phyloP scores from a whole-genome alignment of 1,140 invertebrate genomes.

The Adoxophyes honmai region DNA sequence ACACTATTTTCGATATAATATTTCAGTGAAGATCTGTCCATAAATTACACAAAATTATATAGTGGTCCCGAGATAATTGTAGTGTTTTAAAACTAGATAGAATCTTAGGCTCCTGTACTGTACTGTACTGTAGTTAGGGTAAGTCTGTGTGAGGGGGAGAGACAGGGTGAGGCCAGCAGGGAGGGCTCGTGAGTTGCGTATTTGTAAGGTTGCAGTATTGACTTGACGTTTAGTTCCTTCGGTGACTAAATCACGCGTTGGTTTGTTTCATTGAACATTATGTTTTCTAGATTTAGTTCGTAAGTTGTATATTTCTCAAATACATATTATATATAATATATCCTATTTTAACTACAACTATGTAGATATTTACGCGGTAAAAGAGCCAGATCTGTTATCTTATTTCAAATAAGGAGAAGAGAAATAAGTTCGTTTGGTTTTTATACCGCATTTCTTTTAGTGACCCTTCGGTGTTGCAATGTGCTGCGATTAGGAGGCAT shows the following conservation, averaged over 20 bases:
- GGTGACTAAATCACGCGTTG: constrained; percentile 6
- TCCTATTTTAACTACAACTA: constrained; percentile 6
- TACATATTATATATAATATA: constrained; percentile 13
- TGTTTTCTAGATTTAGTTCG: constrained; percentile 13
- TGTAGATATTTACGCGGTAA: constrained; percentile 14
- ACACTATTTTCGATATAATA: constrained; percentile 14
- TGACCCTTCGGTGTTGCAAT: constrained; percentile 2
- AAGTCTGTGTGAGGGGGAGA: constrained; percentile 6
- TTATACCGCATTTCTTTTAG: too few species aligned
- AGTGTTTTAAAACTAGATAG: constrained; percentile 15
- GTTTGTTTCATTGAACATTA: constrained; percentile 9
- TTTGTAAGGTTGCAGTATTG: constrained; percentile 12
- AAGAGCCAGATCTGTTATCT: too few species aligned
- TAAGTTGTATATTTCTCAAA: constrained; percentile 16
- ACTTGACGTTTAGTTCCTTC: constrained; percentile 14
- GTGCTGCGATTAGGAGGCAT: background rate
- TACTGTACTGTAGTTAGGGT: constrained; percentile 9
- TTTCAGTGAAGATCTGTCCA: constrained; percentile 15
- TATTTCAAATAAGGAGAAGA: too few species aligned
- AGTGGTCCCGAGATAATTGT: constrained; percentile 9
- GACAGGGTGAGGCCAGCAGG: background rate
- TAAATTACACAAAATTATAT: constrained; percentile 7
- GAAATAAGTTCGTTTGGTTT: too few species aligned
- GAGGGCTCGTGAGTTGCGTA: background rate
- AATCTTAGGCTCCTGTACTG: constrained; percentile 10